Percentiles rank a stretch among this genome's conserved stretches.
These are phyloP conservation scores for Thymallus thymallus DNA, from an alignment of 2,113 vertebrate species.

Conservation along the genomic window DNA sequence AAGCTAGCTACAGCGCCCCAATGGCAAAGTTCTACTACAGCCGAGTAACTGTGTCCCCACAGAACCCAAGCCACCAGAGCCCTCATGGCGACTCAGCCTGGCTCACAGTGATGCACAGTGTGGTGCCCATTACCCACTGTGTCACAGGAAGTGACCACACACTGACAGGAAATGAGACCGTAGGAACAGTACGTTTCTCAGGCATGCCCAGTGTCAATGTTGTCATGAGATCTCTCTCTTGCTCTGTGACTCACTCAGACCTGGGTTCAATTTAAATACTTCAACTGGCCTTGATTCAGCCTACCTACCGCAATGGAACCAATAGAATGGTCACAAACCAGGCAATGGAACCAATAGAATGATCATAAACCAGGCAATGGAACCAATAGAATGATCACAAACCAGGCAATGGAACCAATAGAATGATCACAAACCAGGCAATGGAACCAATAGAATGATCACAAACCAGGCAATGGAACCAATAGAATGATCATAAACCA, in stretches of 20 bases:
- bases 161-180: constrained; percentile 54
- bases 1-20: neutral
- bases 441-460: no score
- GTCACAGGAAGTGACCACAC: constrained; percentile 62
- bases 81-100: constrained; percentile 9
- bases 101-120: constrained; percentile 49
- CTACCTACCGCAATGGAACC: no score
- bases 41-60: constrained; percentile 26
- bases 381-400: no score
- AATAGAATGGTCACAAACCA: no score
- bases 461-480: no score
- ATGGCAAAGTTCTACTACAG: constrained; percentile 26
- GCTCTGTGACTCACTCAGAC: neutral
- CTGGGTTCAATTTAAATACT: no score
- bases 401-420: no score
- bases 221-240: constrained; percentile 51
- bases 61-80: constrained; percentile 17
- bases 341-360: no score
- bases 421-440: no score
- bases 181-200: constrained; percentile 59
- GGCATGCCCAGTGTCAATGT: constrained; percentile 38
- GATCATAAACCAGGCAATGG: no score
- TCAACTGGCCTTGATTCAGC: no score
- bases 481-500: no score
- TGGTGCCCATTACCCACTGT: constrained; percentile 42